phyloP scores from a whole-genome alignment of 2,797 vertebrate species.

The Toxotes lorentzi region DNA sequence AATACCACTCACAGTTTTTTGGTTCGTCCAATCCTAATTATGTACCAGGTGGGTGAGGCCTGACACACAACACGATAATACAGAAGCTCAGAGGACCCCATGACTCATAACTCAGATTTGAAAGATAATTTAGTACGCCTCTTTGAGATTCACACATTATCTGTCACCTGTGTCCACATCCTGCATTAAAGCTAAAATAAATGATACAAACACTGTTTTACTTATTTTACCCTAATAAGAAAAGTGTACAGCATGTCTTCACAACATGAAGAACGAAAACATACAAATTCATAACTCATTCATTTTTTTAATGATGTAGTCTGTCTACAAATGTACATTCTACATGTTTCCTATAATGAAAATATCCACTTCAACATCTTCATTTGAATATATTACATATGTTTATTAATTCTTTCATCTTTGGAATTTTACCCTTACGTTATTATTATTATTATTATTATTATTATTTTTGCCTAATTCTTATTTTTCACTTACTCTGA shows the following conservation, averaged over 20 bases:
- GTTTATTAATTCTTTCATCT: neutral
- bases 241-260: neutral
- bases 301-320: no score
- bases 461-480: no score
- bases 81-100: constrained; percentile 19
- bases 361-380: neutral
- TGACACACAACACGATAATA: neutral
- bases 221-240: neutral
- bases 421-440: neutral
- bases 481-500: no score
- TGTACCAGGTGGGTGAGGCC: constrained; percentile 31
- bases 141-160: constrained; percentile 12
- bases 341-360: neutral
- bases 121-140: constrained; percentile 1
- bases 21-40: constrained; percentile 56
- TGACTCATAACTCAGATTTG: constrained; percentile 7
- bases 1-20: constrained; percentile 29
- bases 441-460: no score
- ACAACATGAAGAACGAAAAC: neutral
- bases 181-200: neutral
- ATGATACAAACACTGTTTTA: neutral
- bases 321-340: neutral
- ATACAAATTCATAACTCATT: neutral
- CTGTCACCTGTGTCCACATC: neutral
- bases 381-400: neutral